Evolutionary conservation across 2,113 vertebrate species (phyloP).

Genomic region (Cercocebus atys): DNA sequence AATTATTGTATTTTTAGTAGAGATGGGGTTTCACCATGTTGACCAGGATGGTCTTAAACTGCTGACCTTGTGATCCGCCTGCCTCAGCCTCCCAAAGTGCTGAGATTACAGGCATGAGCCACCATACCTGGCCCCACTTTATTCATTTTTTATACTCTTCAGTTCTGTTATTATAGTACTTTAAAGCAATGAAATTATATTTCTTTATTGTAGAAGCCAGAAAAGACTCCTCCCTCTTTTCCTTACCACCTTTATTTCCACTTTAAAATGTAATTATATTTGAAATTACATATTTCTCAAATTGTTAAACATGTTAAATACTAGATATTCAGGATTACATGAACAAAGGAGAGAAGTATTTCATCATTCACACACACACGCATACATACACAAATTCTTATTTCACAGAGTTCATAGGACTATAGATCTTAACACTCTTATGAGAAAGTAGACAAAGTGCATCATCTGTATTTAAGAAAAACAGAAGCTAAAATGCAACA

Average conservation of each 20-base stretch:
- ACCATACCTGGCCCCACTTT: neutral
- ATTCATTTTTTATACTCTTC: neutral
- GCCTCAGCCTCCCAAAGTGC: too few relatives aligned
- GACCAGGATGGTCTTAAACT: too few relatives aligned
- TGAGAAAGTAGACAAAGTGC: neutral
- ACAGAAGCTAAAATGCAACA: neutral
- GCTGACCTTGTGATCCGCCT: too few relatives aligned
- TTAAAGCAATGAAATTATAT: neutral
- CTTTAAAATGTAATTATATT: slow-evolving; percentile 6
- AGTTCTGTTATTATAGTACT: neutral
- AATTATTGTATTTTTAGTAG: too few relatives aligned
- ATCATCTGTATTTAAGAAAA: neutral
- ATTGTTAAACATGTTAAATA: neutral
- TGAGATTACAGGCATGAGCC: too few relatives aligned
- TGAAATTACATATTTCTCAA: neutral
- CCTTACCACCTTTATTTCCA: neutral
- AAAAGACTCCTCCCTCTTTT: neutral
- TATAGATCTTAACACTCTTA: neutral
- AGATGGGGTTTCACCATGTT: too few relatives aligned
- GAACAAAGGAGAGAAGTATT: neutral
- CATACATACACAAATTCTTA: neutral
- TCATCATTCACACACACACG: neutral
- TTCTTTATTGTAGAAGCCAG: neutral
- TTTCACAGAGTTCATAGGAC: neutral
- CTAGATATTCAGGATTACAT: neutral